Evolutionary conservation across 2,888 invertebrate genomes (phyloP).

Genomic region (Dynastes tityus): DNA sequence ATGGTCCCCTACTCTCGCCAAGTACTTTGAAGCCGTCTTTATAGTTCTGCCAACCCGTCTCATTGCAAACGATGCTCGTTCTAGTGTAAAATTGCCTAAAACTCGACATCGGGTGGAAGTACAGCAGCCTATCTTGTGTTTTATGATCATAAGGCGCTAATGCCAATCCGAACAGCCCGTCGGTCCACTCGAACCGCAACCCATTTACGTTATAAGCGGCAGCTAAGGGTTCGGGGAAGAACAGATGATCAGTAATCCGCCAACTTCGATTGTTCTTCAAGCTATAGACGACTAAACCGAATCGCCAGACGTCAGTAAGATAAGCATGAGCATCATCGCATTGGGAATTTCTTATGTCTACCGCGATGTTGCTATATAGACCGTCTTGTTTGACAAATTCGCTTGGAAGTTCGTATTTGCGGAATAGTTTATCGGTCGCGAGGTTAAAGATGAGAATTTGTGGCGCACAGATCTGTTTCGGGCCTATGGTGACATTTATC

Average conservation of each 20-base stretch:
- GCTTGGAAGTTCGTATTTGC: constrained; percentile 72
- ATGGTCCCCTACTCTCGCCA: constrained; percentile 72
- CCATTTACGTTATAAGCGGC: constrained; percentile 83
- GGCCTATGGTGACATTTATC: constrained; percentile 78
- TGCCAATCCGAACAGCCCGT: constrained; percentile 84
- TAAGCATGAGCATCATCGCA: constrained; percentile 80
- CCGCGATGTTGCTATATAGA: constrained; percentile 71
- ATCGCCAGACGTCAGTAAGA: constrained; percentile 81
- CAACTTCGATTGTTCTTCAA: constrained; percentile 75
- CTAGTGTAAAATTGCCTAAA: constrained; percentile 84
- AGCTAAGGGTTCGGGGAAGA: constrained; percentile 82
- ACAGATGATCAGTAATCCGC: constrained; percentile 80
- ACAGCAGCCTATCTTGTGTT: constrained; percentile 77
- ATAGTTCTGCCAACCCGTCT: constrained; percentile 70
- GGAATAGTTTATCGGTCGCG: constrained; percentile 67
- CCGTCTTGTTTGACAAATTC: constrained; percentile 79
- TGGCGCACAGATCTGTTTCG: constrained; percentile 82
- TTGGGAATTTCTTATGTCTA: constrained; percentile 71
- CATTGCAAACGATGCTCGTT: constrained; percentile 78
- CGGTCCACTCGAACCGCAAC: constrained; percentile 82
- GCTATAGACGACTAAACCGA: constrained; percentile 73
- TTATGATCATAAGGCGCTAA: constrained; percentile 74
- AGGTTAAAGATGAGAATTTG: constrained; percentile 83
- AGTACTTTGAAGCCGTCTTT: constrained; percentile 65
- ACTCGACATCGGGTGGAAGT: constrained; percentile 88